Percentiles rank a stretch among this genome's conserved stretches.
These are phyloP conservation scores for Nasonia longicornis DNA, from an alignment of 1,140 invertebrate genomes.

Conservation along the genomic window DNA sequence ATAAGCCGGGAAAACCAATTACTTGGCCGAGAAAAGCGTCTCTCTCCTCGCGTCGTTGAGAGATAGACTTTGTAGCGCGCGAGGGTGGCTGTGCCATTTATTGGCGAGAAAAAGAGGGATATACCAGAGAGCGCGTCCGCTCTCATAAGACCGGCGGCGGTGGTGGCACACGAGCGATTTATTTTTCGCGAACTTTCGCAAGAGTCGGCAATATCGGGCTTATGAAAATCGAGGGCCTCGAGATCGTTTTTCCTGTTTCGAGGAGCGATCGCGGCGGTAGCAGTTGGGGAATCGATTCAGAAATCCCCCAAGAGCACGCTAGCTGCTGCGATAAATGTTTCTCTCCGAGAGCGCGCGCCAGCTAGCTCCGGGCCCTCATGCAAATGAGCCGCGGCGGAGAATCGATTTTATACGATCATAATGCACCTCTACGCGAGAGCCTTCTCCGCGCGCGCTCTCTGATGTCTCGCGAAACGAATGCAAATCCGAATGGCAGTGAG, in stretches of 20 bases:
- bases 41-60: not conserved
- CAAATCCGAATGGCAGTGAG: constrained; percentile 30
- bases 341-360: not conserved
- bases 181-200: not conserved
- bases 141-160: too few species aligned
- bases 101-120: too few species aligned
- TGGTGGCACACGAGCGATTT: constrained; percentile 14
- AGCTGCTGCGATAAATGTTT: constrained; percentile 30
- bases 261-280: not conserved
- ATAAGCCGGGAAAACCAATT: too few species aligned
- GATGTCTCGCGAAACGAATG: constrained; percentile 18
- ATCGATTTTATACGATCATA: constrained; percentile 36
- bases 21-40: not conserved
- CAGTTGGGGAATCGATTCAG: constrained; percentile 1
- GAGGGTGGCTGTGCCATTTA: too few species aligned
- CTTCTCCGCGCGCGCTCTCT: not conserved
- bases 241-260: constrained; percentile 27
- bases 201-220: constrained; percentile 5
- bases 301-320: not conserved
- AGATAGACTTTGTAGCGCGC: too few species aligned
- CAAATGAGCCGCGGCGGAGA: constrained; percentile 34
- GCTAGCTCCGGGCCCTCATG: not conserved
- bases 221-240: constrained; percentile 27
- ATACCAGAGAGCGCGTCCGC: too few species aligned
- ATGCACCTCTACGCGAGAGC: not conserved